phyloP scores from a whole-genome alignment of 2,797 vertebrate species.

The Ispidina picta region DNA sequence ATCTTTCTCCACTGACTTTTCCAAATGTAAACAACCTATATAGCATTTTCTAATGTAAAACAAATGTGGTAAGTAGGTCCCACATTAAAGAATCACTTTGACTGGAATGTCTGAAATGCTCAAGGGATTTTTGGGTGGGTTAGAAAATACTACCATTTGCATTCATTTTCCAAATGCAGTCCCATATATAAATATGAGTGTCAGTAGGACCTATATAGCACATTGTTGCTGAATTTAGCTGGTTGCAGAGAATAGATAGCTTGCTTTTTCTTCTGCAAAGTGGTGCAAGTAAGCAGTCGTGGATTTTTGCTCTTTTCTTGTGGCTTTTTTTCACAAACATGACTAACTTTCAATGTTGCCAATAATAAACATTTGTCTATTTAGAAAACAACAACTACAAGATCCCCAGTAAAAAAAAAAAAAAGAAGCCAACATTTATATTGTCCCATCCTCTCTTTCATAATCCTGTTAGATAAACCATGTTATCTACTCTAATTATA shows the following conservation, averaged over 20 bases:
- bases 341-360: neutral
- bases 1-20: conserved; percentile 4
- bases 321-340: neutral
- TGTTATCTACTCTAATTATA: neutral
- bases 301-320: conserved; percentile 3
- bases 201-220: neutral
- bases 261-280: conserved; percentile 47
- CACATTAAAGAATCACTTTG: conserved; percentile 22
- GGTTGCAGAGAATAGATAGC: neutral
- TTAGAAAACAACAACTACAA: neutral
- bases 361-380: neutral
- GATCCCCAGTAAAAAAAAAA: neutral
- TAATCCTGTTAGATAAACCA: neutral
- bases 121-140: neutral
- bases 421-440: neutral
- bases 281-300: neutral
- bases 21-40: conserved; percentile 49
- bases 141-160: neutral
- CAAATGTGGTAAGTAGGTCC: conserved; percentile 4
- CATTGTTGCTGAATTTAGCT: neutral
- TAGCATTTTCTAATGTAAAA: conserved; percentile 40
- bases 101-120: conserved; percentile 19
- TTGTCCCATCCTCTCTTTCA: fast-evolving
- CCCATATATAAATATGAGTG: neutral
- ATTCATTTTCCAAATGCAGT: conserved; percentile 16